These are phyloP conservation scores for Perdita meconis DNA, from an alignment of 2,888 invertebrate genomes.

Conservation along the genomic window DNA sequence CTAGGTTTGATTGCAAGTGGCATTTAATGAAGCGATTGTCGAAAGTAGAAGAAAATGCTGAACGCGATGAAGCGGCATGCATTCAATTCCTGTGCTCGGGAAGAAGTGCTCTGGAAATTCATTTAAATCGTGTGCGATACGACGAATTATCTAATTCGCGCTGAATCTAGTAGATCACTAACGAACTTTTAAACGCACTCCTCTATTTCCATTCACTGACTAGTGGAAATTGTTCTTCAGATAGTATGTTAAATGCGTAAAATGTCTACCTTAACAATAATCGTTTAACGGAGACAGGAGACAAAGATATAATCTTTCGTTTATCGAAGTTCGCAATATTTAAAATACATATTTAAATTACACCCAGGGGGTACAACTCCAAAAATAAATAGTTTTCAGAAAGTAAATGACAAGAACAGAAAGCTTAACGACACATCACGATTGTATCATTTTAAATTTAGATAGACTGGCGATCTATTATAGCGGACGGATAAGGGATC, in stretches of 20 bases:
- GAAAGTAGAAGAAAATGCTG: conserved; percentile 2
- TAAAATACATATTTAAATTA: too few relatives aligned
- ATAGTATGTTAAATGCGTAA: not conserved
- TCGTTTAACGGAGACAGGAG: not conserved
- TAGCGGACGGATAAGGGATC: conserved; percentile 74
- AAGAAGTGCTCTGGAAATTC: conserved; percentile 25
- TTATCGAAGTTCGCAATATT: too few relatives aligned
- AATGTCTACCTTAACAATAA: not conserved
- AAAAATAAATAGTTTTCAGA: not conserved
- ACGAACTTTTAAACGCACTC: conserved; percentile 11
- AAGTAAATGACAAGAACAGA: not conserved
- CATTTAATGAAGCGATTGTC: conserved; percentile 22
- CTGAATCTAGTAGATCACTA: conserved; percentile 15
- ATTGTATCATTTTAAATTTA: not conserved
- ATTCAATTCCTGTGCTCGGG: conserved; percentile 35
- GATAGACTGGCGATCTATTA: conserved; percentile 22
- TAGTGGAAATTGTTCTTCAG: conserved; percentile 15
- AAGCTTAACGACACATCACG: too few relatives aligned
- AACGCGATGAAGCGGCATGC: conserved; percentile 8
- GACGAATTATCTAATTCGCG: not conserved
- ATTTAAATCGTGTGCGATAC: not conserved
- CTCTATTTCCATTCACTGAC: conserved; percentile 11
- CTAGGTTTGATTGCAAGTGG: conserved; percentile 29
- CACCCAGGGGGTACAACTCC: too few relatives aligned
- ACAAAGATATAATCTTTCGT: not conserved